Conservation (phyloP, 2,888 invertebrate genomes). For the Chironomus tentans region DNA sequence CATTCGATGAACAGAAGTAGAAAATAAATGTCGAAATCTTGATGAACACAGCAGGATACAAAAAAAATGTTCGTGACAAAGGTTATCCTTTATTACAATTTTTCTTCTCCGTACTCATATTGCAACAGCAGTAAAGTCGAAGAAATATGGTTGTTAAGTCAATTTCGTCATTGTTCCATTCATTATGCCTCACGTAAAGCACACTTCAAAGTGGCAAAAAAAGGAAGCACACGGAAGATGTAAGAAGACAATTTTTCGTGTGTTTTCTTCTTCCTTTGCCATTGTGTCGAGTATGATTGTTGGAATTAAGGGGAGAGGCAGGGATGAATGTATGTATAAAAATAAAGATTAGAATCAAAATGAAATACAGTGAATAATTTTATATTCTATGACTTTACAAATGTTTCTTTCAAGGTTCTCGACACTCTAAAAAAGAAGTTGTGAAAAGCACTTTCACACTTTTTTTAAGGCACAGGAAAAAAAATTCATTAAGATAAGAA, state of each 20-base stretch:
- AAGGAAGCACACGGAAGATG: neutral
- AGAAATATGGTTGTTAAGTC: neutral
- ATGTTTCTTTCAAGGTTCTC: neutral
- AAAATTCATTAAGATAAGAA: neutral
- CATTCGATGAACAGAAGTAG: neutral
- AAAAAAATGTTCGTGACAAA: constrained; percentile 4
- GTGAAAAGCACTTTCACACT: neutral
- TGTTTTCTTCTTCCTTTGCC: too few relatives aligned
- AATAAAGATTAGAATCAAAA: too few relatives aligned
- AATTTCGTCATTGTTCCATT: constrained; percentile 1
- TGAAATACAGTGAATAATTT: too few relatives aligned
- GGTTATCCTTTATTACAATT: neutral
- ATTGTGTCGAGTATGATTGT: too few relatives aligned
- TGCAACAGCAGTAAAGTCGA: neutral
- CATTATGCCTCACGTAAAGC: neutral
- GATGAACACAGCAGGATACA: constrained; percentile 16
- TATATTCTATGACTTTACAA: too few relatives aligned
- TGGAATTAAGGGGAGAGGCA: too few relatives aligned
- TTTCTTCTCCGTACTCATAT: neutral
- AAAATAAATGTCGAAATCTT: neutral
- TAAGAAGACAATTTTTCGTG: too few relatives aligned
- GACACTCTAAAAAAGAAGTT: neutral
- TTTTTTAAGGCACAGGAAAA: neutral
- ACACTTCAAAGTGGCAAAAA: neutral
- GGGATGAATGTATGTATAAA: too few relatives aligned